Conservation (phyloP, 2,888 invertebrate genomes). For the Atrina japonica region DNA sequence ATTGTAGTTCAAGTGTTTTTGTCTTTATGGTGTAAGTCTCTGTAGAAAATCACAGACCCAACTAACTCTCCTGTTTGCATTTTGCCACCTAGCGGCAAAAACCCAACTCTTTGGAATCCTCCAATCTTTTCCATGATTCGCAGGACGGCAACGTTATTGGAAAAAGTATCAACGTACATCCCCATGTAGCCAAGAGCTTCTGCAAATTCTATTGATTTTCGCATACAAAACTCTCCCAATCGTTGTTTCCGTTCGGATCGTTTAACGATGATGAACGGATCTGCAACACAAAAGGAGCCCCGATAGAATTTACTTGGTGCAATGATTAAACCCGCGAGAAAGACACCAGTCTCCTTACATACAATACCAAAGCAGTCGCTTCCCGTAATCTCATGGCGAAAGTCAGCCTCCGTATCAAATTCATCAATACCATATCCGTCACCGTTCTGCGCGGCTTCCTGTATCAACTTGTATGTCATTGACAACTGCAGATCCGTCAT, state of each 20-base stretch:
- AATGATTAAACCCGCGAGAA: slow-evolving; percentile 56
- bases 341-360: slow-evolving; percentile 45
- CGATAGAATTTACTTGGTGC: slow-evolving; percentile 59
- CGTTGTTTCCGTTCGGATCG: slow-evolving; percentile 50
- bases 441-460: slow-evolving; percentile 52
- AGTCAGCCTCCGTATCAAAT: slow-evolving; percentile 55
- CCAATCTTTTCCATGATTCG: slow-evolving; percentile 56
- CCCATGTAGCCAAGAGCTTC: slow-evolving; percentile 55
- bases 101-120: slow-evolving; percentile 57
- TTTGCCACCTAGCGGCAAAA: slow-evolving; percentile 61
- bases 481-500: slow-evolving; percentile 57
- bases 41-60: slow-evolving; percentile 56
- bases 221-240: slow-evolving; percentile 59
- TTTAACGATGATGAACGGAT: slow-evolving; percentile 61
- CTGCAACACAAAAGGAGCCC: slow-evolving; percentile 52
- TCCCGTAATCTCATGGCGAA: slow-evolving; percentile 54
- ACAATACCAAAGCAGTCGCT: slow-evolving; percentile 53
- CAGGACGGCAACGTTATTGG: slow-evolving; percentile 60
- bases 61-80: slow-evolving; percentile 53
- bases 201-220: slow-evolving; percentile 55
- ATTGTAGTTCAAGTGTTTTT: slow-evolving; percentile 35
- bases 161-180: slow-evolving; percentile 66
- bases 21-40: slow-evolving; percentile 16
- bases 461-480: slow-evolving; percentile 55
- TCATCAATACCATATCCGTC: slow-evolving; percentile 63